Evolutionary conservation across 2,797 vertebrate species (phyloP), one percentile per base, ranked within the genome.

Genomic region (Zonotrichia albicollis): DNA sequence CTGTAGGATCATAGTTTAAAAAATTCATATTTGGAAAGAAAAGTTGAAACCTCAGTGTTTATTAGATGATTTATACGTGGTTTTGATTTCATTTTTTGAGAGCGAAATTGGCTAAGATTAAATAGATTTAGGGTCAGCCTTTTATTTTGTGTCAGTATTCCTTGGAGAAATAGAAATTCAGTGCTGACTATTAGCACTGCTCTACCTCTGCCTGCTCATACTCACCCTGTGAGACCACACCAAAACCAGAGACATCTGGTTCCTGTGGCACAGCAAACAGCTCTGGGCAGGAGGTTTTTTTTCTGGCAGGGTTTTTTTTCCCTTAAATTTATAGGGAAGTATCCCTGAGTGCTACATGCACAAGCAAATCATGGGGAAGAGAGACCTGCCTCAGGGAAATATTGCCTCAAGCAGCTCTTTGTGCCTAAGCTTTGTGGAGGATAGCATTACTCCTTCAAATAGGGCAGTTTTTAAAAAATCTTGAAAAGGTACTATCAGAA

Each of bases 191-290:
- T 42, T 26, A 25, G 8, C 36, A 1, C 26, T 90, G 21, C 58
- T 51, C 16, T 68, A 61, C 42, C 17, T 51, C 20, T 30, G 55
- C 30, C 45, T 72, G 48, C 14, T 36, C 1, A 0, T 29, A 43
- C 8, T 80, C 27, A 70, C 12, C 6, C 23, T 0, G 2, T 23
- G 23, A 14, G 38, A 34, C 12, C n/a, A 16, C 1, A 2, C 15
- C 9, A 40, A 82, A 29, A 40, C n/a, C 29, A 75, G 88, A 65
- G 19, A 14, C 7, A 4, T 11, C 8, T 2, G 2, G 21, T 48
- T n/a, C 22, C 15, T 9, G 6, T 14, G 48, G n/a, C 23, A 76
- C 53, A 73, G 19, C 19, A 34, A 85, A 15, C 11, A 76, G 45
- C n/a, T 73, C 43, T 60, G 58, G 29, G 29, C 27, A 66, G n/a